phyloP scores from a whole-genome alignment of 92 coral and sea anemone genomes.

The Porites lobata region DNA sequence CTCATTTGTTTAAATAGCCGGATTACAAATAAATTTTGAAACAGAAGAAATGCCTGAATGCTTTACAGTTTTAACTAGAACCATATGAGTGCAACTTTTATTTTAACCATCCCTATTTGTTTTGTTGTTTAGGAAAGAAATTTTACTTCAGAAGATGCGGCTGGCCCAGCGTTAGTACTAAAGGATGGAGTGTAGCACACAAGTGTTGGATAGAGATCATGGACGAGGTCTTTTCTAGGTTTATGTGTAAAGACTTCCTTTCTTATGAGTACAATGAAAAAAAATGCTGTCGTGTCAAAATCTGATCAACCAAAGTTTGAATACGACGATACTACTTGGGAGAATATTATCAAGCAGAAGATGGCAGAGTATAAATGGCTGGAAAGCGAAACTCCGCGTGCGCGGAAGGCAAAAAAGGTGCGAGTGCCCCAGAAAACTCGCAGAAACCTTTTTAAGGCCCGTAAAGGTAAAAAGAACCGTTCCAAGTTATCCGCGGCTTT shows the following conservation, averaged over 20 bases:
- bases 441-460: background rate
- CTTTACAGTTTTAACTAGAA: too few relatives aligned
- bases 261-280: constrained; percentile 13
- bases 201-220: constrained; percentile 27
- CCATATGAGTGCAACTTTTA: too few relatives aligned
- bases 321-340: constrained; percentile 23
- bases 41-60: too few relatives aligned
- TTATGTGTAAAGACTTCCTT: constrained; percentile 18
- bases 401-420: constrained; percentile 18
- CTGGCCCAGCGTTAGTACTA: constrained; percentile 35
- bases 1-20: too few relatives aligned
- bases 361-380: constrained; percentile 27
- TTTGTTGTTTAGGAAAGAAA: constrained; percentile 30
- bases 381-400: constrained; percentile 27
- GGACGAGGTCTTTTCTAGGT: constrained; percentile 30
- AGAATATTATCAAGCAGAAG: constrained; percentile 21
- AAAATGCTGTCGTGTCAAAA: constrained; percentile 2
- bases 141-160: constrained; percentile 51
- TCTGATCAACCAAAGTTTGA: constrained; percentile 18
- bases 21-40: too few relatives aligned
- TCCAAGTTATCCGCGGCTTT: background rate
- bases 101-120: background rate
- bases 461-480: constrained; percentile 9
- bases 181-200: constrained; percentile 32
- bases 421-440: constrained; percentile 22